Conservation (phyloP, 1,140 invertebrate genomes). For the Achatina immaculata region DNA sequence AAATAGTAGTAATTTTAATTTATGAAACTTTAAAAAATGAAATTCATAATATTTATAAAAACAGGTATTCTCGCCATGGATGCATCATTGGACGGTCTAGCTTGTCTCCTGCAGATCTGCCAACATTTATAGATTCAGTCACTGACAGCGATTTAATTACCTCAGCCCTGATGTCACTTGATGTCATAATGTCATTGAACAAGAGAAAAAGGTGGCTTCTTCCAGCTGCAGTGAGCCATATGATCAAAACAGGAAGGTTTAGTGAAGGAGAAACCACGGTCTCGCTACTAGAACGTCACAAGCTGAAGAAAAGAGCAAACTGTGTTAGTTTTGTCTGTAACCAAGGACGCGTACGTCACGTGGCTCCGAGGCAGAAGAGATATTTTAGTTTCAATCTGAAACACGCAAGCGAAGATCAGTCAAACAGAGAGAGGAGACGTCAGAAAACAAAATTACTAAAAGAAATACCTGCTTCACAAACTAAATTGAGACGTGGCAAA, state of each 20-base stretch:
- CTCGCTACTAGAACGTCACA: slow-evolving; percentile 46
- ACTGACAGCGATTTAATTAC: background rate
- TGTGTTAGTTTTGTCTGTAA: slow-evolving; percentile 46
- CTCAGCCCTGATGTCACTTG: background rate
- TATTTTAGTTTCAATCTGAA: slow-evolving; percentile 38
- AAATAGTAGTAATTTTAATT: too few relatives aligned
- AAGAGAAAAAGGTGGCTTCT: slow-evolving; percentile 47
- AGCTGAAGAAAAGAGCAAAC: slow-evolving; percentile 43
- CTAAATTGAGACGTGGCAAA: too few relatives aligned
- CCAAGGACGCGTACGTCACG: slow-evolving; percentile 23
- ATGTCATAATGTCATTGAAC: slow-evolving; percentile 48
- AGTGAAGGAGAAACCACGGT: slow-evolving; percentile 30
- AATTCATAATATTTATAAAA: too few relatives aligned
- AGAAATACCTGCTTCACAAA: too few relatives aligned
- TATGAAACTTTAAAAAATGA: too few relatives aligned
- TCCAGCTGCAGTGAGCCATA: slow-evolving; percentile 34
- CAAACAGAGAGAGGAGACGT: background rate
- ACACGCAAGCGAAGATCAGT: background rate
- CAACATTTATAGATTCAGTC: slow-evolving; percentile 38
- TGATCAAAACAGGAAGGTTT: slow-evolving; percentile 33
- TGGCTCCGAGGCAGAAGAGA: slow-evolving; percentile 22
- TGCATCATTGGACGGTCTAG: slow-evolving; percentile 16
- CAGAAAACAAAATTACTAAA: background rate
- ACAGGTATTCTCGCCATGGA: slow-evolving; percentile 19
- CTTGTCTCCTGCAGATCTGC: background rate